Evolutionary conservation across 1,140 invertebrate species (phyloP), one percentile per base, ranked within the genome.

Genomic region (Aphis craccivora): DNA sequence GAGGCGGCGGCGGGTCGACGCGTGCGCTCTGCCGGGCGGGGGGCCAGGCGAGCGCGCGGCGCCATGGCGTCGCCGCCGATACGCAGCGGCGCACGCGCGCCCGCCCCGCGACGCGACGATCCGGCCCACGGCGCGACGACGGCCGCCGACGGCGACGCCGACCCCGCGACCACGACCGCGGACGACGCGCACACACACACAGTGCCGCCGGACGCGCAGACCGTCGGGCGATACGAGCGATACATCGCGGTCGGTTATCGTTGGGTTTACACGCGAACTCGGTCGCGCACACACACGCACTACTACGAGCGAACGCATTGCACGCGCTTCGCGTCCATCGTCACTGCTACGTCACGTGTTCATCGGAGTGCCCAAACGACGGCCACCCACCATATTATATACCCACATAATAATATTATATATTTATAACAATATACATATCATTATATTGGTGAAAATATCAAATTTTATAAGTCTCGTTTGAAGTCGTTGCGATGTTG

Each of bases 31-130:
- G n/a, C 53, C 20, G 35, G 40, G 43, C 18, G 4, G 40, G 55
- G 55, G 90, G 90, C 37, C 60, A 91, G 60, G 90, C 90, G 67
- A 91, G 48, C 45, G 43, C 51, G 87, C 87, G 30, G 89, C 51
- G 76, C 81, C 45, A 93, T 93, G 91, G 91, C 91, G 45, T 37
- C 76, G 22, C 20, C 86, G 22, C 81, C 43, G 45, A 30, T 1
- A 35, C 18, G 14, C 45, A 18, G 43, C 40, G 48, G 30, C 90
- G 90, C 90, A 91, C 40, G 90, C 90, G 90, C 90, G 90, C 8
- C 90, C 67, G 67, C 43, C 55, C 35, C 53, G 35, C 67, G 55
- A 35, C 67, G 43, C 18, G 60, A 37, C 18, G 90, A 51, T 91
- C 90, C 90, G 35, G 40, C 90, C 90, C 60, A 22, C 55, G 55